A percentile compares a stretch with the other conserved stretches of the same genome.
Evolutionary conservation across 2,797 vertebrate species (phyloP).

Genomic region (Phoxinus dragarum): DNA sequence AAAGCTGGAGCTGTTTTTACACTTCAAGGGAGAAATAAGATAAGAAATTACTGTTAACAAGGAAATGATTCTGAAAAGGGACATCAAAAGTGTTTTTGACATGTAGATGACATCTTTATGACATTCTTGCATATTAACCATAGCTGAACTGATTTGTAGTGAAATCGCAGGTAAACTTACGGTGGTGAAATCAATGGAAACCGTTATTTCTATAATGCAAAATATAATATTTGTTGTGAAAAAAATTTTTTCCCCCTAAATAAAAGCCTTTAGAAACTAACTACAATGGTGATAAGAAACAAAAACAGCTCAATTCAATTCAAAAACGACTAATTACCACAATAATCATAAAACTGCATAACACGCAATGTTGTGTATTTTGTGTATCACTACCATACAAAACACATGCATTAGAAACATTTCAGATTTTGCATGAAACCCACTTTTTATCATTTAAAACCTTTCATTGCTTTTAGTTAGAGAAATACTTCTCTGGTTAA

Average conservation of each 20-base stretch:
- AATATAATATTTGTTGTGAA: background rate
- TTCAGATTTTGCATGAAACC: background rate
- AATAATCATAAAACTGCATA: background rate
- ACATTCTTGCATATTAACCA: background rate
- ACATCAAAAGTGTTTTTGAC: constrained; percentile 3
- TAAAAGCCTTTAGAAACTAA: background rate
- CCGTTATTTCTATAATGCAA: background rate
- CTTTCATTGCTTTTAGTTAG: background rate
- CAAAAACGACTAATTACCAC: background rate
- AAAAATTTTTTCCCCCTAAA: background rate
- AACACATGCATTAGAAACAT: background rate
- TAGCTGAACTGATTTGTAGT: background rate
- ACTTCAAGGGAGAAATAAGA: constrained; percentile 11
- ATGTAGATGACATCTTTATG: background rate
- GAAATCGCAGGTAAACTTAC: background rate
- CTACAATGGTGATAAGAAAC: background rate
- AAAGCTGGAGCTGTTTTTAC: constrained; percentile 40
- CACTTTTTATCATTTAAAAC: background rate
- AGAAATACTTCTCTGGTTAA: background rate
- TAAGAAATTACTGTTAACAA: background rate
- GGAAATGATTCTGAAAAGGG: background rate
- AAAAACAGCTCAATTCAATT: background rate
- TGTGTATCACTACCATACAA: background rate
- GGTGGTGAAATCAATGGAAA: background rate
- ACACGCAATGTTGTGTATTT: background rate